Conservation (phyloP, 2,113 vertebrate genomes). For the Talpa occidentalis region DNA sequence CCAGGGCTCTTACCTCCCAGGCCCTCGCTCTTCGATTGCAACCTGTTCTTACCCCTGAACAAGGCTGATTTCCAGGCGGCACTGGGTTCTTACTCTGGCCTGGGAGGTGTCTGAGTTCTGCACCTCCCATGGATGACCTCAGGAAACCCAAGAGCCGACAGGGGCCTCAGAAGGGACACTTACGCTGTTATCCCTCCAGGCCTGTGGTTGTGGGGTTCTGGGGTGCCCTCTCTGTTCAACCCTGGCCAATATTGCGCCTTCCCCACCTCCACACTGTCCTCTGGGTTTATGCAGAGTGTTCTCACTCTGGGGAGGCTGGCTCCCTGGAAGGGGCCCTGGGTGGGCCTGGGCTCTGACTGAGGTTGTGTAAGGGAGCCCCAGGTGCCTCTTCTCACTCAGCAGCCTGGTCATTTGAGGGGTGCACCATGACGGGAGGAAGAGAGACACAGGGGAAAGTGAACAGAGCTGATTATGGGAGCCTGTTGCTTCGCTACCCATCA, state of each 20-base stretch:
- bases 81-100: background rate
- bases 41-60: background rate
- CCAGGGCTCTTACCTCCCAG: background rate
- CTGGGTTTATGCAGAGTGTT: background rate
- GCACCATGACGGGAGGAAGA: background rate
- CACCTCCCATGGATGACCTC: background rate
- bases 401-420: slow-evolving; percentile 22
- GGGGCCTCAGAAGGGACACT: background rate
- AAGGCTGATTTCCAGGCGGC: background rate
- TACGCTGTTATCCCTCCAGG: background rate
- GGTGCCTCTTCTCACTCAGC: background rate
- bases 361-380: background rate
- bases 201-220: background rate
- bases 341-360: background rate
- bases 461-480: slow-evolving; percentile 43
- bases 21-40: background rate
- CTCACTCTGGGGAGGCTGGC: background rate
- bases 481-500: slow-evolving; percentile 69
- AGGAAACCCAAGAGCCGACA: background rate
- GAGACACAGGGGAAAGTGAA: slow-evolving; percentile 50
- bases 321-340: background rate
- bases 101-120: background rate
- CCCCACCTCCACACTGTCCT: background rate
- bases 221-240: background rate
- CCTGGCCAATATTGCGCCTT: background rate